Conservation (phyloP, 2,113 vertebrate species). For the Myrmophylax atrothorax region DNA sequence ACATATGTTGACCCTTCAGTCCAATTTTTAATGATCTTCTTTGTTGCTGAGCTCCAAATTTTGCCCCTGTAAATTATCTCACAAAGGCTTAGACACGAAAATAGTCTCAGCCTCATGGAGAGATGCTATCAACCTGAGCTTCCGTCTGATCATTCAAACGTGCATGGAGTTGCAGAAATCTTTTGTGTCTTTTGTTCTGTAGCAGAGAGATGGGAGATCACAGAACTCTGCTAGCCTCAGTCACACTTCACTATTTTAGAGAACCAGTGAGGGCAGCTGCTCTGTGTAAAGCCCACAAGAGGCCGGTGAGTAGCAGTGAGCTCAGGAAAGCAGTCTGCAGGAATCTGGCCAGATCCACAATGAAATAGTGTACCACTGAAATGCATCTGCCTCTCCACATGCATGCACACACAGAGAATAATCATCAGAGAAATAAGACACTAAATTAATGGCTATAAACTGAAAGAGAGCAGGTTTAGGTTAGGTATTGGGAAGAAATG, state of each 20-base stretch:
- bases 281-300: not conserved
- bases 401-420: not conserved
- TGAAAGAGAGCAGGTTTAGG: not conserved
- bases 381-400: not conserved
- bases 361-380: not conserved
- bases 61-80: not conserved
- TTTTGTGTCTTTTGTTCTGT: not conserved
- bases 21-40: not conserved
- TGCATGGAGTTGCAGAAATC: not conserved
- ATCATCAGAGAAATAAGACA: not conserved
- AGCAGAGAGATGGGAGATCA: not conserved
- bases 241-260: not conserved
- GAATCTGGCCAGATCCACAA: not conserved
- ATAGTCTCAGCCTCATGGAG: not conserved
- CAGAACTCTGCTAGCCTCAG: not conserved
- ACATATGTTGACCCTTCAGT: not conserved
- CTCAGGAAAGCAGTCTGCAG: not conserved
- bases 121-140: not conserved
- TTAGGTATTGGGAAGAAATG: not conserved
- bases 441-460: not conserved
- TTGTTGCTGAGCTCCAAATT: not conserved
- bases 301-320: not conserved
- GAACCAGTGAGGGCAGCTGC: not conserved
- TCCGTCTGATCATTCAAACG: not conserved
- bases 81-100: not conserved